Evolutionary conservation across 2,888 invertebrate genomes (phyloP).

Genomic region (Spialia ferax): DNA sequence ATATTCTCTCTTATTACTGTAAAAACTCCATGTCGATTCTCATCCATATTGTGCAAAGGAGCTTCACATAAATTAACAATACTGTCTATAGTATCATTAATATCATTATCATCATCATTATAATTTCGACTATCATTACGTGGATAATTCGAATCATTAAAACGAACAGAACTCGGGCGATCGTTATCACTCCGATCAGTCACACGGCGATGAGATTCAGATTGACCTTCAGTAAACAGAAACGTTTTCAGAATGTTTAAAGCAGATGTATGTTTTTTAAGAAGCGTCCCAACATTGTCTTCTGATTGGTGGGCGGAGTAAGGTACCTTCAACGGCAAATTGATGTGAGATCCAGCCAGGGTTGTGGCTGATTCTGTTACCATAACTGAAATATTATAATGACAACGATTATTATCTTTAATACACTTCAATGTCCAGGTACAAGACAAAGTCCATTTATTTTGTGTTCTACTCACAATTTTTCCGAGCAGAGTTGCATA

Average conservation of each 20-base stretch:
- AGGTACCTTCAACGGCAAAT: conserved; percentile 53
- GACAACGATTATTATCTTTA: no score
- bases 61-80: background rate
- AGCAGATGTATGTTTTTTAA: background rate
- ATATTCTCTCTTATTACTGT: background rate
- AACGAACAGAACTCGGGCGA: background rate
- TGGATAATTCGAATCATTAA: background rate
- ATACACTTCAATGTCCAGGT: no score
- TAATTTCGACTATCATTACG: background rate
- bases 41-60: background rate
- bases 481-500: no score
- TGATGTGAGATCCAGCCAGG: conserved; percentile 61
- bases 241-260: conserved; percentile 3
- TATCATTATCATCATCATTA: no score
- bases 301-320: conserved; percentile 52
- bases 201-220: background rate
- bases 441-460: no score
- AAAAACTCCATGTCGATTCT: background rate
- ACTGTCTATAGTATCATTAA: conserved; percentile 14
- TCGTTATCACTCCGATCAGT: background rate
- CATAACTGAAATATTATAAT: background rate
- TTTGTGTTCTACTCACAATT: no score
- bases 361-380: conserved; percentile 57
- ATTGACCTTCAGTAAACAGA: background rate
- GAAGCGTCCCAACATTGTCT: background rate